A percentile compares a stretch with the other conserved stretches of the same genome.
phyloP scores from a whole-genome alignment of 2,113 vertebrate species.

The Pterocles orientalis region DNA sequence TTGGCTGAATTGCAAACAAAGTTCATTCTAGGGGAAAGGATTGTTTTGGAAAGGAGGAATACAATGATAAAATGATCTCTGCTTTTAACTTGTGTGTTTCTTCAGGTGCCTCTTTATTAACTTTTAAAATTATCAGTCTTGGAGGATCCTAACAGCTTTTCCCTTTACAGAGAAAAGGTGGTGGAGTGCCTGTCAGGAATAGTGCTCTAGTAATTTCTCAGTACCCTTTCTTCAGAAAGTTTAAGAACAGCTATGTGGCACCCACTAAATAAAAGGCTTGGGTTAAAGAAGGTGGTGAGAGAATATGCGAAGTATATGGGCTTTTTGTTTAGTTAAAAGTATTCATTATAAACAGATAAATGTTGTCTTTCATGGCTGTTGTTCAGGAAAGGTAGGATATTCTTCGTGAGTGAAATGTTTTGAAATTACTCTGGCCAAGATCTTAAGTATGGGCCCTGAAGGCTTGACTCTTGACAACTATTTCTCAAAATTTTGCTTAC shows the following conservation, averaged over 20 bases:
- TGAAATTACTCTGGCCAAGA: neutral
- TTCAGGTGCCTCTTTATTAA: neutral
- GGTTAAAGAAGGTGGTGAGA: neutral
- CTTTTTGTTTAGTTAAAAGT: neutral
- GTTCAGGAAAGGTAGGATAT: neutral
- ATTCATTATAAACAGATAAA: neutral
- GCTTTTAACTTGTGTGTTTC: neutral
- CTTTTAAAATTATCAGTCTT: neutral
- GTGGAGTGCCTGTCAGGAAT: neutral
- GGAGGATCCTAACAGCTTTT: neutral
- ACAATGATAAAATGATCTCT: neutral
- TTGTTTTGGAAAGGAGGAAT: conserved; percentile 43
- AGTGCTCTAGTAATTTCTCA: neutral
- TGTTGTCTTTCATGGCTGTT: neutral
- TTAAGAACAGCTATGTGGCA: neutral
- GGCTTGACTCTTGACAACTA: neutral
- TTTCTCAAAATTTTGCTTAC: neutral
- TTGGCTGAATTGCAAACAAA: conserved; percentile 51
- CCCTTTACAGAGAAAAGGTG: neutral
- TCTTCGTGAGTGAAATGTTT: neutral
- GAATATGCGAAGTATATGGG: neutral
- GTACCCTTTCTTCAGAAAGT: neutral
- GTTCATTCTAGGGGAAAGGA: conserved; percentile 51
- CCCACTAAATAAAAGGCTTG: neutral
- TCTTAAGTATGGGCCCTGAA: neutral